Evolutionary conservation across 2,113 vertebrate species (phyloP).

Genomic region (Struthidea cinerea): DNA sequence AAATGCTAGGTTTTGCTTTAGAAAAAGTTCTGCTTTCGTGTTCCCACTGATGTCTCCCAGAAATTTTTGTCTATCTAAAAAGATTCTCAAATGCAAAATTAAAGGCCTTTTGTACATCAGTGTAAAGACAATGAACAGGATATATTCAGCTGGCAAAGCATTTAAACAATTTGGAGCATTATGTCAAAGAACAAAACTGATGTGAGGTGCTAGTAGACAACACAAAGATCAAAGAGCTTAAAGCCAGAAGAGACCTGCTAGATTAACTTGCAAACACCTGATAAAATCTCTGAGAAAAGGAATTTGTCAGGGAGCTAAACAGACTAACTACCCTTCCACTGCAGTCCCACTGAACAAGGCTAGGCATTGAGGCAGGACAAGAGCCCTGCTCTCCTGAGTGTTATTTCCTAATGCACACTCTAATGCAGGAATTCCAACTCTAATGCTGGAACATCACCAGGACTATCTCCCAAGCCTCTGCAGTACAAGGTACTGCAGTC

Average conservation of each 20-base stretch:
- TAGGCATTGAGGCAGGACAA: background rate
- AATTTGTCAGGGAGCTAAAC: background rate
- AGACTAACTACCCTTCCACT: background rate
- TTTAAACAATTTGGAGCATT: background rate
- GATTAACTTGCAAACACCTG: background rate
- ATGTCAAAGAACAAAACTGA: background rate
- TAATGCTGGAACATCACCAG: background rate
- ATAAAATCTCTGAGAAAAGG: background rate
- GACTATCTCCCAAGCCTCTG: background rate
- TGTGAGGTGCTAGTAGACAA: background rate
- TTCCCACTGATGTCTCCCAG: background rate
- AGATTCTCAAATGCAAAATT: background rate
- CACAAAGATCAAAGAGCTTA: background rate
- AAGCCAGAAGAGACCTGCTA: background rate
- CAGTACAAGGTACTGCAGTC: background rate
- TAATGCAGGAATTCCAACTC: background rate
- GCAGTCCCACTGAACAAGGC: background rate
- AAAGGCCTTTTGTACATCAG: background rate
- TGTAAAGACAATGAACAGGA: background rate
- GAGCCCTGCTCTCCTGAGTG: background rate
- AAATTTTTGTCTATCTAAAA: background rate
- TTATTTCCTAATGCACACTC: background rate
- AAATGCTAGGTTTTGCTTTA: background rate
- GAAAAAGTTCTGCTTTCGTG: background rate
- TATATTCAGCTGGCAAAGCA: background rate